Conservation (phyloP, 2,797 vertebrate genomes). For the Tadarida brasiliensis region DNA sequence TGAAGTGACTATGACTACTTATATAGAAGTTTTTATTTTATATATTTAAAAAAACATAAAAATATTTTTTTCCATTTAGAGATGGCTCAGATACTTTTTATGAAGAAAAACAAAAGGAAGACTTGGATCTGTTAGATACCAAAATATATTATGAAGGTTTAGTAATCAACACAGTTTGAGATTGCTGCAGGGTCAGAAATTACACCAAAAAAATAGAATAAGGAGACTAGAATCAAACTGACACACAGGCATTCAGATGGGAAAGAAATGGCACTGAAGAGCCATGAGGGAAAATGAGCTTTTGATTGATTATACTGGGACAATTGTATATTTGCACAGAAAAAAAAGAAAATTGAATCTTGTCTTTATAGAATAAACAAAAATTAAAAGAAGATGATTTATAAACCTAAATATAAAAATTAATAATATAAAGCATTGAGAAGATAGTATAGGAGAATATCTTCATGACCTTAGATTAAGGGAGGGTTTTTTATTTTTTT, state of each 20-base stretch:
- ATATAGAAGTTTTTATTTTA: background rate
- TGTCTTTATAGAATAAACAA: background rate
- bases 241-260: background rate
- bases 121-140: background rate
- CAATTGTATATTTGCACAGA: background rate
- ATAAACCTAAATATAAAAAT: background rate
- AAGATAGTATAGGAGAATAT: background rate
- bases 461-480: background rate
- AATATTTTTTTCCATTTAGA: background rate
- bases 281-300: background rate
- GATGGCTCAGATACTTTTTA: background rate
- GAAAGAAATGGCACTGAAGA: background rate
- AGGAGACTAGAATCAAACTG: background rate
- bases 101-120: background rate
- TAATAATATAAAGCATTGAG: background rate
- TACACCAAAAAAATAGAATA: background rate
- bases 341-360: background rate
- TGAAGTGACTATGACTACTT: background rate
- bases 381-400: background rate
- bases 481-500: background rate
- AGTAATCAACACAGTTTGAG: background rate
- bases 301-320: background rate
- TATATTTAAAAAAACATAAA: conserved; percentile 28
- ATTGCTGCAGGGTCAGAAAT: background rate
- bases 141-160: conserved; percentile 20